Base-by-base conservation (phyloP, 2,113 vertebrate species). In the Pterophyllum scalare region DNA sequence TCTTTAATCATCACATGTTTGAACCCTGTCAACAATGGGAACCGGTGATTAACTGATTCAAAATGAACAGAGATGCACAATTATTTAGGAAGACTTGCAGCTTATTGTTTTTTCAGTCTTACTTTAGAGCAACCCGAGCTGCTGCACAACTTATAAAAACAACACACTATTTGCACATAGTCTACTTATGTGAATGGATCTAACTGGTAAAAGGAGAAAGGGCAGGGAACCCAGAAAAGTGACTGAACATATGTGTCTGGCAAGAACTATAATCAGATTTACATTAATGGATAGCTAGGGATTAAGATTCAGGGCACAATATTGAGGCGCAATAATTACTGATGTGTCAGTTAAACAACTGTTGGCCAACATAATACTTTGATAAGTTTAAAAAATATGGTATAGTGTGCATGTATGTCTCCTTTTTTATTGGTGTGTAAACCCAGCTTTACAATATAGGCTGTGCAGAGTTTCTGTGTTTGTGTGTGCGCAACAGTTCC, bases 261-360 rank as follows among this genome's bases (percentile, higher is more conserved):
- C 13, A 62, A 58, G 49, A 70, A 59, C 72, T 75, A 49, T 77
- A 82, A 87, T 89, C 75, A 80, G 35, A 86, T 83, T 59, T 83
- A 79, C 57, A 46, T 33, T 81, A 46, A 80, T 31, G 58, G 75
- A 67, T 76, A 74, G n/a, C 58, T 38, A 26, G 46, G 54, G 20
- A 84, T 79, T 83, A 79, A 67, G 49, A 52, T 76, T 80, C 22
- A 78, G 22, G 26, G 38, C 24, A 17, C 22, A 82, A 72, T 3
- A 1, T 40, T 19, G 19, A 84, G 24, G 54, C 28, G 59, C 22
- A 40, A 43, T 83, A 87, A 90, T 87, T 61, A 61, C 59, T 13
- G 54, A 38, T 20, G 31, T 85, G 19, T 64, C 60, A 26, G 7
- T 87, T 72, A 72, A 72, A n/a, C 5, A 54, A 54, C 52, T 19